These are phyloP conservation scores for Dunckerocampus dactyliophorus DNA, from an alignment of 2,113 vertebrate species.

Conservation along the genomic window DNA sequence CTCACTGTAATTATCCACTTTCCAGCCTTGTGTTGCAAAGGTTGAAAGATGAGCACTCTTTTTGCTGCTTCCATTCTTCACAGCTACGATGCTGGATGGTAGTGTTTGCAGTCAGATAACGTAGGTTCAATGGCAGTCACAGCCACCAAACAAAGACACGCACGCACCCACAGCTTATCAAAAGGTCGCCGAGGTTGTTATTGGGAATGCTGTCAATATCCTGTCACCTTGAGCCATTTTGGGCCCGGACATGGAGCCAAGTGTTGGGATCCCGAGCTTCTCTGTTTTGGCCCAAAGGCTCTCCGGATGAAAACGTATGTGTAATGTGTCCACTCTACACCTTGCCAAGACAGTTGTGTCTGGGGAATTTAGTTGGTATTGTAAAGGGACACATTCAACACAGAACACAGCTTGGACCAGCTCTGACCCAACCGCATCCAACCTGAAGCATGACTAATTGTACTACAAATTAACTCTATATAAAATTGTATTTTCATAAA, in stretches of 20 bases:
- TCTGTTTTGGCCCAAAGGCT: slow-evolving; percentile 49
- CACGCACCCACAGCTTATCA: neutral
- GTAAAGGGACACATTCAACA: slow-evolving; percentile 11
- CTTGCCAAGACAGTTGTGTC: slow-evolving; percentile 38
- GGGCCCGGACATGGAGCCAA: slow-evolving; percentile 10
- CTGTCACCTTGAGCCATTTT: slow-evolving; percentile 50
- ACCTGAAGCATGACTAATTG: too few relatives aligned
- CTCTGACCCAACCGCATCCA: too few relatives aligned
- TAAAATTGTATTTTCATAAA: too few relatives aligned
- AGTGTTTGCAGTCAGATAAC: slow-evolving; percentile 1
- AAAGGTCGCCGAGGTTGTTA: slow-evolving; percentile 56
- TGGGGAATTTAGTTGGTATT: slow-evolving; percentile 31
- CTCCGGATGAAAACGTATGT: slow-evolving; percentile 48
- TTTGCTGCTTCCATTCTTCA: neutral
- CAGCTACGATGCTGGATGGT: neutral
- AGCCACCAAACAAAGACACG: slow-evolving; percentile 3
- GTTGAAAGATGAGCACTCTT: too few relatives aligned
- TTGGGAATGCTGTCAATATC: slow-evolving; percentile 45
- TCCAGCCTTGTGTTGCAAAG: too few relatives aligned
- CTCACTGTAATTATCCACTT: too few relatives aligned
- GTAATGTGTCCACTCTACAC: slow-evolving; percentile 22
- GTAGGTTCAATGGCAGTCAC: neutral
- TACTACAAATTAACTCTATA: too few relatives aligned
- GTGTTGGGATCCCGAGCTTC: slow-evolving; percentile 46
- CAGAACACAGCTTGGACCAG: neutral